phyloP scores from a whole-genome alignment of 2,113 vertebrate genomes.

The Pantherophis guttatus region DNA sequence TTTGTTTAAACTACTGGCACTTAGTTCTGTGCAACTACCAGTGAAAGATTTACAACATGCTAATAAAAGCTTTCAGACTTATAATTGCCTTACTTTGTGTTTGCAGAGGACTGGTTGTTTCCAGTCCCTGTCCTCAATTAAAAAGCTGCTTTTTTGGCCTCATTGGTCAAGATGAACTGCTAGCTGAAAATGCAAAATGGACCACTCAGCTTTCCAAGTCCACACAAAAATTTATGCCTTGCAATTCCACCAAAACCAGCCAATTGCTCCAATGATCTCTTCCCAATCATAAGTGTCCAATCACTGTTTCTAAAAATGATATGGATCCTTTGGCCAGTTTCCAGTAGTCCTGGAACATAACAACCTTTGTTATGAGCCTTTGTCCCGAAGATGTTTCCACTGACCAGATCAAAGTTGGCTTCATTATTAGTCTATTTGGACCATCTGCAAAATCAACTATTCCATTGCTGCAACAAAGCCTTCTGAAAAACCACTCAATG shows the following conservation, averaged over 20 bases:
- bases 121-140: not conserved
- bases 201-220: not conserved
- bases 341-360: not conserved
- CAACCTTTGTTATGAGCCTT: not conserved
- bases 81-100: not conserved
- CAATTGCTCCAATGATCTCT: not conserved
- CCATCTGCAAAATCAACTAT: not conserved
- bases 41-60: not conserved
- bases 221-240: not conserved
- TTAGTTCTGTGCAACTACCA: not conserved
- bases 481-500: not conserved
- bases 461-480: not conserved
- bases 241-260: not conserved
- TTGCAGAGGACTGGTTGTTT: not conserved
- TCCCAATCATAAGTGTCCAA: not conserved
- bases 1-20: not conserved
- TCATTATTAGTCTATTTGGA: not conserved
- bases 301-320: not conserved
- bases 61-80: not conserved
- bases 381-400: not conserved
- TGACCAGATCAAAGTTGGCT: not conserved
- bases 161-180: not conserved
- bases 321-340: not conserved
- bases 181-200: not conserved
- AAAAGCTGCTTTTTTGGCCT: not conserved